Percentiles rank a stretch among this genome's conserved stretches.
Conservation (phyloP, 1,140 invertebrate genomes). For the Rhysida immarginata region DNA sequence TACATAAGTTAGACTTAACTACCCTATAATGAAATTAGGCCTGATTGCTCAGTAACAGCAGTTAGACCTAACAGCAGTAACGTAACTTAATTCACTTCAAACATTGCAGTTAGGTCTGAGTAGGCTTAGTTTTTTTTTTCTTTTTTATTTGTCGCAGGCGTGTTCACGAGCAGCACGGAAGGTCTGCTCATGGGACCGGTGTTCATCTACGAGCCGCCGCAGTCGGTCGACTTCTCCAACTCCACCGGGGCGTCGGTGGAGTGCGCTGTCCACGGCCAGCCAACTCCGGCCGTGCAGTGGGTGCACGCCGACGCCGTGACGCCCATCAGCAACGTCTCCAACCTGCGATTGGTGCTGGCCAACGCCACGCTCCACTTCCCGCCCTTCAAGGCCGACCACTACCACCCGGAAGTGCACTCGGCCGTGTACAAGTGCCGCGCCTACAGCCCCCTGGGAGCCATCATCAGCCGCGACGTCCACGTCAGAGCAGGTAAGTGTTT, state of each 20-base stretch:
- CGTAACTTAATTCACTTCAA: too few species aligned
- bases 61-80: too few species aligned
- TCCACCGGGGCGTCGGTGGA: conserved; percentile 81
- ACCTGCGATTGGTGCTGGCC: conserved; percentile 11
- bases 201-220: conserved; percentile 79
- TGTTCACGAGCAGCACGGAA: too few species aligned
- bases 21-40: too few species aligned
- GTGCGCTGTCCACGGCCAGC: conserved; percentile 77
- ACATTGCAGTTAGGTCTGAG: too few species aligned
- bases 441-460: conserved; percentile 24
- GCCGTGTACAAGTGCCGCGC: conserved; percentile 27
- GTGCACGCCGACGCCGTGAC: conserved; percentile 51
- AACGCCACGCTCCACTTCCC: conserved; percentile 33
- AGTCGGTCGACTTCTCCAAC: conserved; percentile 82
- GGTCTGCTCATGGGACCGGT: conserved; percentile 47
- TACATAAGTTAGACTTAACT: too few species aligned
- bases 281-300: conserved; percentile 84
- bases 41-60: too few species aligned
- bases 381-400: conserved; percentile 30
- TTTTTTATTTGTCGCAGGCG: too few species aligned
- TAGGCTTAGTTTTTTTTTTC: too few species aligned
- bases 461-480: conserved; percentile 26
- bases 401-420: conserved; percentile 38
- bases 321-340: conserved; percentile 1
- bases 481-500: conserved; percentile 29